phyloP scores from a whole-genome alignment of 1,140 invertebrate genomes.

The Zaprionus davidi region DNA sequence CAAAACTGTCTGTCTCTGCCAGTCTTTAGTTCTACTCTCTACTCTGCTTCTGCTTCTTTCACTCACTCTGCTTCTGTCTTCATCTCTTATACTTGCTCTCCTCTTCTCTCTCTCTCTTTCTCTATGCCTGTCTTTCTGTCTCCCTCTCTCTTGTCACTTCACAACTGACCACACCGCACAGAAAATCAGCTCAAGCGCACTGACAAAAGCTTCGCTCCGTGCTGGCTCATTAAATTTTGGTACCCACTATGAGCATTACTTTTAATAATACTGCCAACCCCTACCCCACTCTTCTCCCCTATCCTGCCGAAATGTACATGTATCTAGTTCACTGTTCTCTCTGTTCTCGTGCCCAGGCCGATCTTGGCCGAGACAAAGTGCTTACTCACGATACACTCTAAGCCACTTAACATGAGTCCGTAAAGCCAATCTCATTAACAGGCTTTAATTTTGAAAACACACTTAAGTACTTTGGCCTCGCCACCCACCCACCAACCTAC shows the following conservation, averaged over 20 bases:
- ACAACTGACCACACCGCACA: not conserved
- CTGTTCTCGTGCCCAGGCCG: not conserved
- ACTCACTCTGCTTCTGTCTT: too few species aligned
- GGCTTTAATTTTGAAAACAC: conserved; percentile 82
- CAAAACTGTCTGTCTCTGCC: not conserved
- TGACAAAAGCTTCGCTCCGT: not conserved
- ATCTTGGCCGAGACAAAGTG: conserved; percentile 59
- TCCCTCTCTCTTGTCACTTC: not conserved
- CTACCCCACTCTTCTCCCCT: not conserved
- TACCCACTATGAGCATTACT: conserved; percentile 62
- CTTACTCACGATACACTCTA: conserved; percentile 78
- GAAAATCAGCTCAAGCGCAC: conserved; percentile 1
- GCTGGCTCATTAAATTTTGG: conserved; percentile 52
- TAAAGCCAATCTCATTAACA: conserved; percentile 82
- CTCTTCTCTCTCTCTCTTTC: not conserved
- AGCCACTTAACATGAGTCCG: conserved; percentile 81
- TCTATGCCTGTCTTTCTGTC: not conserved
- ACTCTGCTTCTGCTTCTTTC: too few species aligned
- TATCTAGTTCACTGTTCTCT: not conserved
- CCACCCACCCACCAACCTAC: not conserved
- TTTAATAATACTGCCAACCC: conserved; percentile 63
- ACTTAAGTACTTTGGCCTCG: conserved; percentile 67
- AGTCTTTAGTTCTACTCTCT: too few species aligned
- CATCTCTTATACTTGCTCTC: too few species aligned
- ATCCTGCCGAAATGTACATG: not conserved